Evolutionary conservation across 2,797 vertebrate genomes (phyloP), one percentile per base, ranked within the genome.

Genomic region (Menidia menidia): DNA sequence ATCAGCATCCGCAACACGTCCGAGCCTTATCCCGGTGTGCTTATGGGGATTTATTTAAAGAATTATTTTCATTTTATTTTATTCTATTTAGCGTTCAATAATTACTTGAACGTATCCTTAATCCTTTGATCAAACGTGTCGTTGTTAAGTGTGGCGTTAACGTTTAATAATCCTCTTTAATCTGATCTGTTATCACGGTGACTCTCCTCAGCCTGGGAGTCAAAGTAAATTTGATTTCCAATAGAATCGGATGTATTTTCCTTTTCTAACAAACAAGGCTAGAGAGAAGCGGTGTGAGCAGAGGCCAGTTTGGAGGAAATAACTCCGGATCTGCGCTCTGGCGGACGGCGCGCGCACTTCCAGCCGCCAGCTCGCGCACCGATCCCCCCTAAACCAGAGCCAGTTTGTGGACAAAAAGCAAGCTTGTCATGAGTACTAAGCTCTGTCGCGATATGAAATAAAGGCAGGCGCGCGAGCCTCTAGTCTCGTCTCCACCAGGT

Each of bases 291-390:
- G 44, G 66, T 57, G 32, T 3, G 64, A 62, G 47, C 68, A 63
- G 71, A 77, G 66, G 73, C 73, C 58, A 82, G 78, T 83, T 71
- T 53, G 57, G 64, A 66, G 51, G 67, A 69, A 77, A 62, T 15
- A 61, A 7, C 68, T 47, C 76, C 31, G 63, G 53, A 81, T 52
- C 68, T 57, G 80, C 61, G 64, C 73, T 64, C 75, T 52, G 30
- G 55, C 4, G 33, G 41, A 58, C 67, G 60, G 62, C 67, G 64
- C 64, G 32, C 66, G 54, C 43, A 45, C 53, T 68, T 54, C 58
- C 33, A 64, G 55, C 50, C 55, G 45, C 35, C 66, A 64, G 69
- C 33, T 55, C 9, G 68, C 59, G 8, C 32, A 77, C 78, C 81
- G 82, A 79, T 54, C 60, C 63, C 47, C 47, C 62, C 33, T 9